A percentile compares a stretch with the other conserved stretches of the same genome.
Evolutionary conservation across 2,113 vertebrate genomes (phyloP).

Genomic region (Cyanoliseus patagonus): DNA sequence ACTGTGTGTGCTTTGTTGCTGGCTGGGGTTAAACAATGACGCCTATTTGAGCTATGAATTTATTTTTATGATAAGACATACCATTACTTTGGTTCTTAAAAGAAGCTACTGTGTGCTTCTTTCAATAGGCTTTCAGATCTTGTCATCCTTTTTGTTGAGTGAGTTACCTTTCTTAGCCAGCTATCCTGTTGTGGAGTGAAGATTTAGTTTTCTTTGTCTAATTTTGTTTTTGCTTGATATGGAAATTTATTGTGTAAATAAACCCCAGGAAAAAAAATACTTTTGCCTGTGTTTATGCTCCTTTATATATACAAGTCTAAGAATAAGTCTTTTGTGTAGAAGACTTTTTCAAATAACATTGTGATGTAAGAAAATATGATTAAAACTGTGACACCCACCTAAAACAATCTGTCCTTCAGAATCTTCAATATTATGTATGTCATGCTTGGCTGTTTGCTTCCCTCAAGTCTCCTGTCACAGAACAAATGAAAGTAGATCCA

Average conservation of each 20-base stretch:
- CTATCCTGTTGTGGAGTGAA: neutral
- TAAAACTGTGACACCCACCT: neutral
- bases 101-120: neutral
- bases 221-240: neutral
- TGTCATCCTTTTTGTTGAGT: neutral
- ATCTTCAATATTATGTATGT: neutral
- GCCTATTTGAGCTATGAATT: rapidly evolving
- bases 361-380: neutral
- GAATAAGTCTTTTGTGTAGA: neutral
- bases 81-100: neutral
- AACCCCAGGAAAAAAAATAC: neutral
- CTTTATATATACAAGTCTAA: neutral
- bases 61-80: neutral
- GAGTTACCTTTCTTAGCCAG: neutral
- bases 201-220: neutral
- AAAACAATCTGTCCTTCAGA: slow-evolving; percentile 17
- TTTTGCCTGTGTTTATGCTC: neutral
- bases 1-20: neutral
- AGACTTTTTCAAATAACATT: slow-evolving; percentile 5
- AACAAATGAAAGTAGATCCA: slow-evolving; percentile 45
- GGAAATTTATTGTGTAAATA: neutral
- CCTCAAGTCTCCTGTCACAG: slow-evolving; percentile 17
- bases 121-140: neutral
- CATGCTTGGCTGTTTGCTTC: neutral
- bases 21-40: neutral